Base-by-base conservation (phyloP, 2,888 invertebrate species). In the Drosophila merina region DNA sequence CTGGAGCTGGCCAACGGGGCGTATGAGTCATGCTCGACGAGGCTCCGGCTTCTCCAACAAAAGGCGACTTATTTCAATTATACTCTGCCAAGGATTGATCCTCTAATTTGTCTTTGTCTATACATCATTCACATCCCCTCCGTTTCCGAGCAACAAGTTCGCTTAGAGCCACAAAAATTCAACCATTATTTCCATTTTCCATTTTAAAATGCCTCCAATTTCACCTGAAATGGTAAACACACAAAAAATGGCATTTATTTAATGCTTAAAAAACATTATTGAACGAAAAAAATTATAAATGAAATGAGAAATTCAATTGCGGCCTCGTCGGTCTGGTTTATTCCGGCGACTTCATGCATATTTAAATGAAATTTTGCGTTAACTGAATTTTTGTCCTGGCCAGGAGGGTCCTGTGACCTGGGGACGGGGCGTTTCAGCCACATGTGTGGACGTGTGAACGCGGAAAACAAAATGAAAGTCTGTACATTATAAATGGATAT, bases 351-450 rank as follows among this genome's bases (percentile, higher is more conserved):
- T 81, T 87, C 83, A 86, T 83, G 79, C 87, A 83, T 87, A 83
- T 83, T 83, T 84, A 83, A 86, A 83, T 83, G 82, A 86, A 81
- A 84, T 86, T 83, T 87, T 76, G 82, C 78, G 82, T 86, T 87
- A 84, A 84, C 81, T 81, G 82, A 84, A 81, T 86, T 86, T 83
- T 82, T 75, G 84, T 76, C 79, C 67, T 75, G 63, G 72, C 28
- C 28, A 6, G 38, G 30, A 42, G 50, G 64, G 12, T 38, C 51
- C 8, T 28, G 20, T 14, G 40, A 30, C 12, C 9, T 58, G 8
- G 30, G 36, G 20, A 42, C 60, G 54, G 52, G 75, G 57, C 12
- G 0, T 9, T 25, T 2, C 20, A 5, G 9, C 25, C 44, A 25
- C 55, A 63, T 67, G 47, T 36, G 59, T 57, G 62, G 48, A 59